Conservation (phyloP, 1,140 invertebrate genomes). For the Lepidotrigona ventralis region DNA sequence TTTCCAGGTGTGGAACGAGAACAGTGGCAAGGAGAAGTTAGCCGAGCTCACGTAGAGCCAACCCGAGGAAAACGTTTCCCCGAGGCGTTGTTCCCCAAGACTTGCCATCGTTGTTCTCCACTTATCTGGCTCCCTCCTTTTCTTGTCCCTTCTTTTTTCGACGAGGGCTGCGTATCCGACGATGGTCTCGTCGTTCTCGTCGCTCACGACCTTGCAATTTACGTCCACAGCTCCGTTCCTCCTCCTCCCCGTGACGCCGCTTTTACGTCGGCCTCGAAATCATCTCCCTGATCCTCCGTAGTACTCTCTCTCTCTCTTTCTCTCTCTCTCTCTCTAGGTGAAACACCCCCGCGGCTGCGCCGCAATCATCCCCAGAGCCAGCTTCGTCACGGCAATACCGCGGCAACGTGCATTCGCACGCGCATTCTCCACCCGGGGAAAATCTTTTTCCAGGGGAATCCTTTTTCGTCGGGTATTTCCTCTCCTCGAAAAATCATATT, state of each 20-base stretch:
- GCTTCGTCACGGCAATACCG: background rate
- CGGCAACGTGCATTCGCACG: background rate
- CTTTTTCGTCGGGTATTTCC: background rate
- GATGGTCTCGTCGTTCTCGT: background rate
- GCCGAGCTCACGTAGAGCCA: constrained; percentile 22
- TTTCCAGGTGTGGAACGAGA: constrained; percentile 5
- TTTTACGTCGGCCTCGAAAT: constrained; percentile 46
- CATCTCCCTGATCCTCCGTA: constrained; percentile 13
- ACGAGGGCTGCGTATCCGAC: background rate
- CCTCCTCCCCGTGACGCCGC: constrained; percentile 8
- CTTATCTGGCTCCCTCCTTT: constrained; percentile 11
- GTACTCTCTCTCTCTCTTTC: background rate
- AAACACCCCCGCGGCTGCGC: constrained; percentile 11
- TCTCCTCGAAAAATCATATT: constrained; percentile 34
- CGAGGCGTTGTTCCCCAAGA: constrained; percentile 59
- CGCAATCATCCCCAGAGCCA: constrained; percentile 6
- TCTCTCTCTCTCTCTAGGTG: background rate
- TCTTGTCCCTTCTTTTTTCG: constrained; percentile 16
- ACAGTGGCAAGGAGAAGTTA: constrained; percentile 2
- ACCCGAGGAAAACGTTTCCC: constrained; percentile 64
- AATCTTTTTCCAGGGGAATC: constrained; percentile 17
- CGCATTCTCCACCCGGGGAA: background rate
- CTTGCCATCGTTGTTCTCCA: constrained; percentile 61
- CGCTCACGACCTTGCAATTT: constrained; percentile 42
- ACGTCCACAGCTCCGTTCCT: constrained; percentile 39